Evolutionary conservation across 2,797 vertebrate genomes (phyloP), one percentile per base, ranked within the genome.

Genomic region (Prunella strophiata): DNA sequence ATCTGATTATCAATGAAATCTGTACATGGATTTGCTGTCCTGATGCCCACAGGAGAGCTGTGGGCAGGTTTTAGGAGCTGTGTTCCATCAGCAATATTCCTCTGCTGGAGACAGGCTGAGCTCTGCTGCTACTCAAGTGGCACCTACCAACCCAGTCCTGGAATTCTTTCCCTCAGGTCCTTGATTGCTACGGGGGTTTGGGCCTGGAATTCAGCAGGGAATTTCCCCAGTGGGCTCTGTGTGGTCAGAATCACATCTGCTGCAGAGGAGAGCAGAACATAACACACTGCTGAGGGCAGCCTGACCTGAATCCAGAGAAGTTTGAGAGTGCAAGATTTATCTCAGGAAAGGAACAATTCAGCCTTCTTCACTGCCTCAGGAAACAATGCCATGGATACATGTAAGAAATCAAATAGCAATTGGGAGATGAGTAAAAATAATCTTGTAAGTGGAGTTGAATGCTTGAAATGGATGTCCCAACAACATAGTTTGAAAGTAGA

Each of bases 401-500:
- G 0, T 30, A 78, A 93, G 55, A 61, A 57, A 76, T 77, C 67
- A 81, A 92, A 72, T 8, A 66, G 79, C 74, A 48, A 52, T 66
- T 72, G 51, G 43, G 55, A 59, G 50, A 62, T 9, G 66, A 79
- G 42, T 38, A 85, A 90, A 94, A 96, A 72, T 78, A 74, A 63
- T 65, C 80, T 71, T 80, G 2, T 51, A 57, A 70, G 27, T 81
- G 82, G 40, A 57, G 3, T 0, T 52, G 70, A 59, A 47, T 74
- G 55, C 38, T 91, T 72, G 52, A 89, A 79, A 51, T 52, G 38
- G 70, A 58, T 83, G 55, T 79, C 89, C 65, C 47, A 88, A 65
- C 65, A 76, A 82, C 76, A 36, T 3, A 59, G 61, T 74, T 94
- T 68, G 89, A 87, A 96, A 96, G 91, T 72, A 85, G 45, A 58